These are phyloP conservation scores for Odobenus rosmarus DNA, from an alignment of 2,113 vertebrate species.

Conservation along the genomic window DNA sequence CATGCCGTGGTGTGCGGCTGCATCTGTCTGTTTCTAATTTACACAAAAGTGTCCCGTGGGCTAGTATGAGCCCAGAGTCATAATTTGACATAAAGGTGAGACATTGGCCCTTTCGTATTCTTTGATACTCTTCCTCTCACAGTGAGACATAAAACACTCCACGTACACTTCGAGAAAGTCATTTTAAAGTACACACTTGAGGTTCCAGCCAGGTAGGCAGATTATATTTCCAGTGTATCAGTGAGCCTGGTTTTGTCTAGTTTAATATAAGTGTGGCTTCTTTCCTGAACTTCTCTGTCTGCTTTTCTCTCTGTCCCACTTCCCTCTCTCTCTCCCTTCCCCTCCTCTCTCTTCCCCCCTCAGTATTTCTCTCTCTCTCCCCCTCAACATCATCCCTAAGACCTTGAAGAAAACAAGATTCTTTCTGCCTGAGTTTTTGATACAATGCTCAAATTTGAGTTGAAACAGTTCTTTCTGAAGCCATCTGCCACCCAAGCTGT, in stretches of 20 bases:
- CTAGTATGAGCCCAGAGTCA: background rate
- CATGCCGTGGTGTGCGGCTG: background rate
- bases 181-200: background rate
- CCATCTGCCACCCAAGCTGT: conserved; percentile 80
- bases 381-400: conserved; percentile 13
- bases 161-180: background rate
- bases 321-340: background rate
- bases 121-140: background rate
- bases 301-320: background rate
- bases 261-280: background rate
- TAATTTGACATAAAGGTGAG: background rate
- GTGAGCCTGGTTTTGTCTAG: background rate
- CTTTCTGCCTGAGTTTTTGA: conserved; percentile 55
- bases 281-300: background rate
- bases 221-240: background rate
- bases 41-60: background rate
- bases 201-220: background rate
- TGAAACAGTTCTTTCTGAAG: conserved; percentile 47
- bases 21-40: background rate
- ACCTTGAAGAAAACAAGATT: conserved; percentile 66
- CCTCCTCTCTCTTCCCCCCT: background rate
- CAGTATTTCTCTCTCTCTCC: background rate
- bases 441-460: conserved; percentile 65
- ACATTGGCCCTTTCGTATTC: background rate
- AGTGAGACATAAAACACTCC: background rate